phyloP scores from a whole-genome alignment of 2,888 invertebrate genomes.

The Leptinotarsa peninsularis region DNA sequence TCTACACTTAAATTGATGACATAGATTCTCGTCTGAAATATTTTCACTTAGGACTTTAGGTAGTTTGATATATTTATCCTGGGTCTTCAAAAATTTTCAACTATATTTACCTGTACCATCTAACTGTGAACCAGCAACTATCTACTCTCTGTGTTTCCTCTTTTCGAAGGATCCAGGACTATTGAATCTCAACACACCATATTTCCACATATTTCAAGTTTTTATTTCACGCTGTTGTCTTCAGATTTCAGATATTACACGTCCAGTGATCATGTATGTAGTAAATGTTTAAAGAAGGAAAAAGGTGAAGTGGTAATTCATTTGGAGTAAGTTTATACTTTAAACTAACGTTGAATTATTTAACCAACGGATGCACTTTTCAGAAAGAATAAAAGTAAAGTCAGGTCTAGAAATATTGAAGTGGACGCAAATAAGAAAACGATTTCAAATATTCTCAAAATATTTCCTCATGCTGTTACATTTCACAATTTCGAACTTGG shows the following conservation, averaged over 20 bases:
- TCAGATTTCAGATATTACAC: constrained; percentile 24
- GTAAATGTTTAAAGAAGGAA: constrained; percentile 22
- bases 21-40: no score
- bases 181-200: no score
- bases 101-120: no score
- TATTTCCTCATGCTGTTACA: constrained; percentile 56
- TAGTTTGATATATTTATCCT: no score
- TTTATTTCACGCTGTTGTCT: neutral
- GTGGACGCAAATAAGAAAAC: neutral
- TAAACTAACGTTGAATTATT: neutral
- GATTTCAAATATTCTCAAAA: constrained; percentile 44
- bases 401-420: neutral
- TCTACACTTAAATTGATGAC: no score
- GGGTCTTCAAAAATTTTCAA: no score
- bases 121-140: no score
- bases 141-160: no score
- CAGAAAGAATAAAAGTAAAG: constrained; percentile 5
- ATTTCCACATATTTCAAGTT: neutral
- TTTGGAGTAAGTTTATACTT: constrained; percentile 24
- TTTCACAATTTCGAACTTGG: constrained; percentile 63
- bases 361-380: neutral
- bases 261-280: constrained; percentile 9
- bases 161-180: no score
- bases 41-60: no score
- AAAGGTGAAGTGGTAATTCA: neutral